Evolutionary conservation across 2,888 invertebrate species (phyloP), one percentile per base, ranked within the genome.

Genomic region (Silvanus unidentatus): DNA sequence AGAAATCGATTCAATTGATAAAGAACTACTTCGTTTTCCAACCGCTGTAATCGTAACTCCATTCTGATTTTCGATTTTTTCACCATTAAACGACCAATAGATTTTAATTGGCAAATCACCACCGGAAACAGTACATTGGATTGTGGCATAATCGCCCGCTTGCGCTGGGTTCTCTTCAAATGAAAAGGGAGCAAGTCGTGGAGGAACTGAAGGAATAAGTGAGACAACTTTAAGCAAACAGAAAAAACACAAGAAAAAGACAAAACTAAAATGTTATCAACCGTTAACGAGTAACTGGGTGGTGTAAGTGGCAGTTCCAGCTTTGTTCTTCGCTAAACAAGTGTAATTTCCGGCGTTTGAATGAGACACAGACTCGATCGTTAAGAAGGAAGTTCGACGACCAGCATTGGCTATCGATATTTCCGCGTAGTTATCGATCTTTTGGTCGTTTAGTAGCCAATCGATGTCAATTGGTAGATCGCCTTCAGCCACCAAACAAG

Each of bases 41-140:
- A 73, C 66, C 4, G 66, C 56, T 39, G 70, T 65, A 11, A 69
- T 66, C 16, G 64, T 59, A 41, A 59, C 44, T 16, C 55, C 56
- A 6, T 28, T 16, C 39, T 39, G 42, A 16, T 41, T 39, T 14
- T 51, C 47, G n/a, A 58, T 37, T 36, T 73, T 71, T 49, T 75
- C 69, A 40, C 77, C 78, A 62, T 85, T 82, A 60, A 82, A 79
- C 43, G 73, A 74, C 86, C 86, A 86, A 39, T 75, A 74, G 49
- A 86, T 80, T 43, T 76, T 76, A 45, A 86, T 73, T 28, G 86
- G 86, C 44, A 79, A 69, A 66, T 86, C 86, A 40, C 85, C 86
- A 68, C 86, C 84, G 40, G 77, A 75, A 45, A 82, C 79, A 46
- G 82, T 77, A 65, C 86, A 86, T 77, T 39, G 79, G 73, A 61